These are phyloP conservation scores for Esox niger DNA, from an alignment of 2,113 vertebrate genomes.

Conservation along the genomic window DNA sequence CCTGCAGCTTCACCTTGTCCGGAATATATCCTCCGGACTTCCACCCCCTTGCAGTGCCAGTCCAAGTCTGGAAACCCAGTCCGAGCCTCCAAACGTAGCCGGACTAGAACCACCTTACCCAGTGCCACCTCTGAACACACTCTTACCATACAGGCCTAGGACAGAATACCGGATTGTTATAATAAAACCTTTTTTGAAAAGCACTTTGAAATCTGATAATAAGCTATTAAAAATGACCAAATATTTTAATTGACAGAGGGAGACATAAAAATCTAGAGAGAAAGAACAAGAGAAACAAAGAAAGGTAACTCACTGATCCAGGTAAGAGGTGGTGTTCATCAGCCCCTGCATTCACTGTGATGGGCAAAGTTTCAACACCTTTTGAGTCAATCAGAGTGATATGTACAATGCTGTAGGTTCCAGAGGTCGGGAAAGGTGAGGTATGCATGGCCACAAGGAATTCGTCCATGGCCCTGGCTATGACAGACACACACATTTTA, in stretches of 20 bases:
- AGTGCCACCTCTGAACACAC: constrained; percentile 31
- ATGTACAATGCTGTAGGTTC: constrained; percentile 58
- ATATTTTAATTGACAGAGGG: neutral
- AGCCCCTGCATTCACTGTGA: constrained; percentile 12
- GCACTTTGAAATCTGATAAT: neutral
- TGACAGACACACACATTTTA: neutral
- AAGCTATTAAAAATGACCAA: neutral
- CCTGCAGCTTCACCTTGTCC: neutral
- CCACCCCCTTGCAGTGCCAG: constrained; percentile 65
- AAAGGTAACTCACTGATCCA: constrained; percentile 57
- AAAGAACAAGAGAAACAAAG: neutral
- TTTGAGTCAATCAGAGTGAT: constrained; percentile 62
- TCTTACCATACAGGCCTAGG: constrained; percentile 36
- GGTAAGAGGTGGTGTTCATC: constrained; percentile 45
- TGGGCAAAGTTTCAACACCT: constrained; percentile 50
- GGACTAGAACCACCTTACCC: constrained; percentile 56
- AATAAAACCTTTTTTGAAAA: neutral
- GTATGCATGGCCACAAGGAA: constrained; percentile 62
- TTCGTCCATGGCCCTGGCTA: constrained; percentile 34
- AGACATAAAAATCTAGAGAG: neutral
- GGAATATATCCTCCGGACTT: constrained; percentile 21
- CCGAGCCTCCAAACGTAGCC: constrained; percentile 52
- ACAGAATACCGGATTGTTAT: neutral
- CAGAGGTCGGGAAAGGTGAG: constrained; percentile 52
- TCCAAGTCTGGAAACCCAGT: constrained; percentile 57